Evolutionary conservation across 2,113 vertebrate genomes (phyloP).

Genomic region (Calonectris borealis): DNA sequence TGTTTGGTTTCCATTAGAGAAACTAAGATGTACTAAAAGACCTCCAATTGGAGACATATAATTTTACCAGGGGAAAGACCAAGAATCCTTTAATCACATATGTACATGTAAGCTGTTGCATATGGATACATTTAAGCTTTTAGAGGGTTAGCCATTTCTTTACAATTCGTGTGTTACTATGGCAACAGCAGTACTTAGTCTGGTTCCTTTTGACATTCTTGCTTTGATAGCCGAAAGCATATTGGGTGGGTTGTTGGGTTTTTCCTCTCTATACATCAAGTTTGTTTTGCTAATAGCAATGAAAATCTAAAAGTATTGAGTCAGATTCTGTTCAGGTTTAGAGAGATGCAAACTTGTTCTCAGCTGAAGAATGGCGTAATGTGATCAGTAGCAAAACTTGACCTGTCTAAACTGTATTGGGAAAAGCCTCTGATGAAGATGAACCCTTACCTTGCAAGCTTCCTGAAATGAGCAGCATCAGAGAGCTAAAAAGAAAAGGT

Average conservation of each 20-base stretch:
- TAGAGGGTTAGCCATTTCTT: conserved; percentile 2
- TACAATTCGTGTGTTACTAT: not conserved
- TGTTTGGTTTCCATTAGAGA: conserved; percentile 39
- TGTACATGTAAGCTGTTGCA: not conserved
- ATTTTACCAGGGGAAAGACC: conserved; percentile 25
- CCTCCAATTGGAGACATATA: not conserved
- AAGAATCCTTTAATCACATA: conserved; percentile 33
- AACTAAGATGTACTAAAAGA: not conserved
- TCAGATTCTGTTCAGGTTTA: not conserved
- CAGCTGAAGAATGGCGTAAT: not conserved
- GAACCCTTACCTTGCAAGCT: not conserved
- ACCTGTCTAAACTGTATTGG: not conserved
- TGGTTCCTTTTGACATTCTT: conserved; percentile 25
- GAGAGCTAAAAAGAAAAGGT: not conserved
- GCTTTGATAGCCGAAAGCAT: not conserved
- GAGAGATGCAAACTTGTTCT: not conserved
- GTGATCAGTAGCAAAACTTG: not conserved
- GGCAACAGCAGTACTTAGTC: not conserved
- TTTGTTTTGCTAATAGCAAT: not conserved
- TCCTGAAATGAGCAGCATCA: not conserved
- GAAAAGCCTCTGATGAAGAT: not conserved
- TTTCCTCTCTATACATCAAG: not conserved
- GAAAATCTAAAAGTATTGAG: not conserved
- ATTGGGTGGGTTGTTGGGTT: not conserved
- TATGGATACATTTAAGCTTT: conserved; percentile 60